A percentile compares a stretch with the other conserved stretches of the same genome.
These are phyloP conservation scores for Sinhomidia bicolor DNA, from an alignment of 2,888 invertebrate species.

Conservation along the genomic window DNA sequence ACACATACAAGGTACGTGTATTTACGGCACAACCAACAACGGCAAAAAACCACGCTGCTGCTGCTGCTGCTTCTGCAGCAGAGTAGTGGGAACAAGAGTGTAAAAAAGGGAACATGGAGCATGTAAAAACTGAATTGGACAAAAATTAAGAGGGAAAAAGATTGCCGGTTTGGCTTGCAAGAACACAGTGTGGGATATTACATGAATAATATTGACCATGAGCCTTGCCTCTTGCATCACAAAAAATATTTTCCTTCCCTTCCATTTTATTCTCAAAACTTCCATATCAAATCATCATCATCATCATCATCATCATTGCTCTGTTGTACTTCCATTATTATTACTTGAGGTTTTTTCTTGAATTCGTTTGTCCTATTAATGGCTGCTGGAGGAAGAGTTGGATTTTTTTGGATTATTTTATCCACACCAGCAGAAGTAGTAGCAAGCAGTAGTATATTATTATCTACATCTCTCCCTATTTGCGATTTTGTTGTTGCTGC, in stretches of 20 bases:
- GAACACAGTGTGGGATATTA: slow-evolving; percentile 5
- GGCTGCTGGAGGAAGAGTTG: background rate
- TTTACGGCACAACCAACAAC: background rate
- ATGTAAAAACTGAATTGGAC: slow-evolving; percentile 50
- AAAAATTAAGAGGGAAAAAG: slow-evolving; percentile 65
- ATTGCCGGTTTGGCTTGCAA: slow-evolving; percentile 63
- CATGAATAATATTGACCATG: slow-evolving; percentile 45
- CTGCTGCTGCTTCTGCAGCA: too few relatives aligned
- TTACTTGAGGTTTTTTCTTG: slow-evolving; percentile 31
- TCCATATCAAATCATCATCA: background rate
- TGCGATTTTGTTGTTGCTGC: background rate
- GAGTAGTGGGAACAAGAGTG: slow-evolving; percentile 10
- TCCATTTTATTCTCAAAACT: background rate
- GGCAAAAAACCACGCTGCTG: slow-evolving; percentile 16
- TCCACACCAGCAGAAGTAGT: background rate
- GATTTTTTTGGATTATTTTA: slow-evolving; percentile 2
- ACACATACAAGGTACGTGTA: background rate
- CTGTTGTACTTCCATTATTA: background rate
- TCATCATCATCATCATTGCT: too few relatives aligned
- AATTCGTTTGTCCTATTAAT: background rate
- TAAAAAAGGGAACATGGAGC: slow-evolving; percentile 46
- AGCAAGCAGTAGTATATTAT: slow-evolving; percentile 1
- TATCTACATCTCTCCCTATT: background rate
- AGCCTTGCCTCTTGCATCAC: slow-evolving; percentile 48
- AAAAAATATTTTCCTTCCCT: too few relatives aligned